Evolutionary conservation across 2,113 vertebrate species (phyloP).

Genomic region (Muscicapa adusta): DNA sequence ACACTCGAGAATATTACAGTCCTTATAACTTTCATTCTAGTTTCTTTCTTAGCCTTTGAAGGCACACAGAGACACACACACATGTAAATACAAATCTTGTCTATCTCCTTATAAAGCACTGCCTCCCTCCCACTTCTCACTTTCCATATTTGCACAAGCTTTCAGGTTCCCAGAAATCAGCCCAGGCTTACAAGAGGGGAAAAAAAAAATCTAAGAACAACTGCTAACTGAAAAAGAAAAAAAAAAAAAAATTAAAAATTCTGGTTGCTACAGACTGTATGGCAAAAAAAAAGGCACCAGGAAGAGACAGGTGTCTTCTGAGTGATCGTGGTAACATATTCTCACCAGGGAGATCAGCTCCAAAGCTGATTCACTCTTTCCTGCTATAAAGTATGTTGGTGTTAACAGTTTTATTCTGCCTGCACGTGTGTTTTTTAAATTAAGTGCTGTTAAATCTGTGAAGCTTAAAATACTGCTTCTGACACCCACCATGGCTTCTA

Average conservation of each 20-base stretch:
- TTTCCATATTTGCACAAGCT: neutral
- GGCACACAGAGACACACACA: neutral
- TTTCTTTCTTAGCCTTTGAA: neutral
- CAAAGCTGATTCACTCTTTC: conserved; percentile 66
- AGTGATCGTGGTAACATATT: conserved; percentile 24
- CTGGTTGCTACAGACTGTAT: neutral
- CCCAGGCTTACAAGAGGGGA: neutral
- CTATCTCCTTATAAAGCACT: neutral
- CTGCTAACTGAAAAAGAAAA: neutral
- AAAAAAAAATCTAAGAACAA: neutral
- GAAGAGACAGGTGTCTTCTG: conserved; percentile 56
- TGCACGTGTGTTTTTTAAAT: conserved; percentile 70
- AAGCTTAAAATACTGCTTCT: conserved; percentile 60
- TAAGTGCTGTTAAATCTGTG: conserved; percentile 63
- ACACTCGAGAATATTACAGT: neutral
- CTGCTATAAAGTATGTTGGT: conserved; percentile 66
- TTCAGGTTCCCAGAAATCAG: neutral
- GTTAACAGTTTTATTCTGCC: conserved; percentile 64
- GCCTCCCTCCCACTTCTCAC: neutral
- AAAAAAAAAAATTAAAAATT: neutral
- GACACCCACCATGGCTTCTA: conserved; percentile 26
- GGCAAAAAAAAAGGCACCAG: neutral
- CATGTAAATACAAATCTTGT: neutral
- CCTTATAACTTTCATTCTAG: neutral
- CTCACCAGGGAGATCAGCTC: conserved; percentile 53